These are phyloP conservation scores for Nothocercus nigrocapillus DNA, from an alignment of 2,113 vertebrate genomes.

Conservation along the genomic window DNA sequence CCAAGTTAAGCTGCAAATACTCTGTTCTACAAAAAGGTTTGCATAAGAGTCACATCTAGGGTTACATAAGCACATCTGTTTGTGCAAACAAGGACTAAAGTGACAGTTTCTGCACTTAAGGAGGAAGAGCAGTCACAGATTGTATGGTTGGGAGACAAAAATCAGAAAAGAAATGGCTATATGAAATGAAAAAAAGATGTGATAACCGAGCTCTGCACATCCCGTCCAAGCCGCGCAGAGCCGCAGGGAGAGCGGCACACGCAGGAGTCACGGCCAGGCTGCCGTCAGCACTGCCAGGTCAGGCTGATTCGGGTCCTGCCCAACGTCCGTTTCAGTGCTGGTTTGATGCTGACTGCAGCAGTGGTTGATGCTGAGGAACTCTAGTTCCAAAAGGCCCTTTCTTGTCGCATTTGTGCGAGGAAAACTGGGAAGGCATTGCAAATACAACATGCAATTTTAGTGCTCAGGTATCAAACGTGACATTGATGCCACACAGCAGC, in stretches of 20 bases:
- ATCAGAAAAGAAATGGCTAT: neutral
- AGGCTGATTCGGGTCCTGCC: neutral
- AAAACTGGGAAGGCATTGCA: constrained; percentile 3
- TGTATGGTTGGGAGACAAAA: neutral
- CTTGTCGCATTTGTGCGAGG: neutral
- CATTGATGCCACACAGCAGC: neutral
- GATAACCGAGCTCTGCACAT: neutral
- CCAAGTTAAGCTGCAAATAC: neutral
- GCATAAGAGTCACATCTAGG: neutral
- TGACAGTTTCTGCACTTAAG: neutral
- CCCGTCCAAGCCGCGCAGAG: neutral
- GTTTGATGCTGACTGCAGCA: neutral
- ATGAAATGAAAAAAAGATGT: neutral
- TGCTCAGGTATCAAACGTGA: neutral
- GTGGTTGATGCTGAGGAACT: neutral
- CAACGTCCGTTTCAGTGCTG: neutral
- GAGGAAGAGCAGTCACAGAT: neutral
- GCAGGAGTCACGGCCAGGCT: neutral
- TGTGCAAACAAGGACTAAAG: neutral
- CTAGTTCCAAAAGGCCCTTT: neutral
- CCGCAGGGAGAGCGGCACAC: neutral
- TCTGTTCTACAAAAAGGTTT: neutral
- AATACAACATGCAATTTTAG: neutral
- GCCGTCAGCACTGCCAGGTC: neutral
- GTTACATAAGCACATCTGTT: neutral